Percentiles rank a stretch among this genome's conserved stretches.
These are phyloP conservation scores for Hypocryptadius cinnamomeus DNA, from an alignment of 2,113 vertebrate genomes.

Conservation along the genomic window DNA sequence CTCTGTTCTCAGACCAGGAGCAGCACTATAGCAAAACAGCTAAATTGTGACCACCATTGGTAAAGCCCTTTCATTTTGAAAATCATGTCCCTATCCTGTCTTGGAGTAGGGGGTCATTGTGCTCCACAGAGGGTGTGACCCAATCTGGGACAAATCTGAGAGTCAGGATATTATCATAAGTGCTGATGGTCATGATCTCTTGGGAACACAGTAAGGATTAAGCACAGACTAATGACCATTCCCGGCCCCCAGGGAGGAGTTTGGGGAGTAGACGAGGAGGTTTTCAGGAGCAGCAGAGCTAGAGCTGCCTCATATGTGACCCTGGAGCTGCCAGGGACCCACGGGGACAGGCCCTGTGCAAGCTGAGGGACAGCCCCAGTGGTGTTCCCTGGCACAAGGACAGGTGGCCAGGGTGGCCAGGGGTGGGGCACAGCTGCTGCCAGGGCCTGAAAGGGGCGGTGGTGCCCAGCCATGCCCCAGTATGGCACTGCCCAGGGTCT, in stretches of 20 bases:
- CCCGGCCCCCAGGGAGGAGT: neutral
- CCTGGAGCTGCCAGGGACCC: neutral
- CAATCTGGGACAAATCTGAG: neutral
- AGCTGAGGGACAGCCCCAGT: neutral
- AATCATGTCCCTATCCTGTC: neutral
- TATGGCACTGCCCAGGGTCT: neutral
- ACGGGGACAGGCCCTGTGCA: neutral
- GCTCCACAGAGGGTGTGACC: neutral
- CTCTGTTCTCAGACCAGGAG: neutral
- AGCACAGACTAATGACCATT: neutral
- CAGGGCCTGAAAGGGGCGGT: rapidly evolving
- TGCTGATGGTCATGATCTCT: neutral
- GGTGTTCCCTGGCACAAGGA: neutral
- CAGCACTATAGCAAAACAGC: neutral
- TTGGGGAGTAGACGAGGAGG: neutral
- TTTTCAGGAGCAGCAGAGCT: neutral
- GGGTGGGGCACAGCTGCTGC: neutral
- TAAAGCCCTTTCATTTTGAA: neutral
- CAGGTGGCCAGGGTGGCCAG: neutral
- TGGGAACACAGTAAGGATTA: neutral
- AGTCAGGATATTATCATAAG: neutral
- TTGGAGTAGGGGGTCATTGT: neutral
- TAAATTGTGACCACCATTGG: neutral
- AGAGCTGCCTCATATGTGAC: neutral
- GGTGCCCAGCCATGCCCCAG: neutral